phyloP scores from a whole-genome alignment of 2,113 vertebrate genomes.

The Casuarius casuarius region DNA sequence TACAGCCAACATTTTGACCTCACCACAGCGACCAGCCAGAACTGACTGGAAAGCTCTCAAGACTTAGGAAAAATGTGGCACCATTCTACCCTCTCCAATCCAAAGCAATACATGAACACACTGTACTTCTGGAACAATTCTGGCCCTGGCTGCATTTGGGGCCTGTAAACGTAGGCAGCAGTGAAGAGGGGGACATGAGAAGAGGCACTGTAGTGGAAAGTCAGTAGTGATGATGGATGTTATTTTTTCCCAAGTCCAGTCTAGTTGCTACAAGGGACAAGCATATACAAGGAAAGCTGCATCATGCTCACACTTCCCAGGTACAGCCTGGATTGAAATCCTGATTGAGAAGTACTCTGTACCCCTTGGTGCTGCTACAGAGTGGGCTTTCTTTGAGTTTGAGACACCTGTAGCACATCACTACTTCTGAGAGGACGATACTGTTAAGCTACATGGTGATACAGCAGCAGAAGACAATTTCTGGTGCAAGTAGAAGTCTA shows the following conservation, averaged over 20 bases:
- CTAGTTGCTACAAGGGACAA: not conserved
- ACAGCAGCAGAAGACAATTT: not conserved
- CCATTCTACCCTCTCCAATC: not conserved
- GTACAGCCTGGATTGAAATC: not conserved
- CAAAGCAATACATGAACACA: not conserved
- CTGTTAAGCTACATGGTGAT: not conserved
- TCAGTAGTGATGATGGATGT: not conserved
- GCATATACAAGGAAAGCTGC: not conserved
- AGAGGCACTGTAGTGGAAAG: not conserved
- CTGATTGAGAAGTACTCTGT: not conserved
- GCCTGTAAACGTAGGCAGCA: slow-evolving; percentile 1
- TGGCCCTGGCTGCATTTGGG: not conserved
- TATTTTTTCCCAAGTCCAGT: not conserved
- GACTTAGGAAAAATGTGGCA: slow-evolving; percentile 14
- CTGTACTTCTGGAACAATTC: slow-evolving; percentile 30
- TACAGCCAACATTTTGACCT: slow-evolving; percentile 30
- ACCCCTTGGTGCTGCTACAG: not conserved
- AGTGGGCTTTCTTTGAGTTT: not conserved
- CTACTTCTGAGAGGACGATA: not conserved
- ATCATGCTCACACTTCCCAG: not conserved
- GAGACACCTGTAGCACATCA: not conserved
- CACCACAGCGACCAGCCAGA: not conserved
- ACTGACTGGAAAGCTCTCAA: slow-evolving; percentile 18
- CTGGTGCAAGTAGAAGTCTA: not conserved
- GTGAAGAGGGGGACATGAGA: not conserved